phyloP scores from a whole-genome alignment of 1,140 invertebrate species.

The Drosophila novamexicana region DNA sequence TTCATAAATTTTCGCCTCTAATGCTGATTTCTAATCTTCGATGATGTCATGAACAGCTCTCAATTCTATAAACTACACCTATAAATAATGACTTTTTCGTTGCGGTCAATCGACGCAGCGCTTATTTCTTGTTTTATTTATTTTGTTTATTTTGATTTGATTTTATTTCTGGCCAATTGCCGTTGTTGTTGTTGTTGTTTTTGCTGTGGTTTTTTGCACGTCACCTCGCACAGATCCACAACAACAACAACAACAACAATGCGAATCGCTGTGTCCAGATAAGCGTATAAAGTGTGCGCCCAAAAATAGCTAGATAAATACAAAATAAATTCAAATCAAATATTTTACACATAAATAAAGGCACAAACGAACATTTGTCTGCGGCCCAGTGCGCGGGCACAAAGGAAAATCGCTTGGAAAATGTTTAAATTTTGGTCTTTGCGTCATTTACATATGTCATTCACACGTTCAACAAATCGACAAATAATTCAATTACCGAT shows the following conservation, averaged over 20 bases:
- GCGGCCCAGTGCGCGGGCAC: conserved; percentile 47
- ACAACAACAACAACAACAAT: conserved; percentile 16
- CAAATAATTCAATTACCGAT: conserved; percentile 37
- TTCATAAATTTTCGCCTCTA: conserved; percentile 70
- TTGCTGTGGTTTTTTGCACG: conserved; percentile 39
- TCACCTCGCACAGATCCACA: conserved; percentile 13
- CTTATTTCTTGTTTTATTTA: conserved; percentile 36
- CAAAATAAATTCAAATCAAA: conserved; percentile 28
- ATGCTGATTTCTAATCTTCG: conserved; percentile 59
- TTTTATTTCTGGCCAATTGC: conserved; percentile 56
- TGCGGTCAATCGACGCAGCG: conserved; percentile 50
- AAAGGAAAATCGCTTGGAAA: conserved; percentile 41
- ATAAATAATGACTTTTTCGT: conserved; percentile 69
- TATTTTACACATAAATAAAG: conserved; percentile 28
- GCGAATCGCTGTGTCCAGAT: conserved; percentile 51
- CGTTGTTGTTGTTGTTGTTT: conserved; percentile 24
- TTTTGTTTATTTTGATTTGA: conserved; percentile 26
- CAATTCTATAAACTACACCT: conserved; percentile 44
- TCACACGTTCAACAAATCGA: conserved; percentile 38
- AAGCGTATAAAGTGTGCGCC: conserved; percentile 59
- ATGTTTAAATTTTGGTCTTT: conserved; percentile 40
- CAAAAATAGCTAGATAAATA: conserved; percentile 40
- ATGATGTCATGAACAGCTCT: conserved; percentile 38
- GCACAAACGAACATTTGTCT: conserved; percentile 37
- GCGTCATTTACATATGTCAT: conserved; percentile 70